Conservation (phyloP, 1,140 invertebrate species). For the Delia radicum region DNA sequence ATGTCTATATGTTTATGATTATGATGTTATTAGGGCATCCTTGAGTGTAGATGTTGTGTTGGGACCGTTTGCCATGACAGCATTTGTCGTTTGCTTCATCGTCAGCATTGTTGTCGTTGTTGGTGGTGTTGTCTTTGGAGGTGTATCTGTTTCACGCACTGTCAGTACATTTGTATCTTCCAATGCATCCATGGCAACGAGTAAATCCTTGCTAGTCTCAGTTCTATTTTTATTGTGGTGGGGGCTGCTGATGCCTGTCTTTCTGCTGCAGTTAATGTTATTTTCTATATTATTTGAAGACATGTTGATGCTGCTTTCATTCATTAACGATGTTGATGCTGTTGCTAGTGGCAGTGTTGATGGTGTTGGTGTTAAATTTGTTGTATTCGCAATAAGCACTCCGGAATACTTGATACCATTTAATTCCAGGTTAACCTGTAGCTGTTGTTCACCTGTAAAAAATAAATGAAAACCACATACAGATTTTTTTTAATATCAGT, state of each 20-base stretch:
- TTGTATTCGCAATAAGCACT: constrained; percentile 74
- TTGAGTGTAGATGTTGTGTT: neutral
- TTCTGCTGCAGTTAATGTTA: neutral
- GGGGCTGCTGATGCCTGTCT: neutral
- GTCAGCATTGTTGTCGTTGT: neutral
- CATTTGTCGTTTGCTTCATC: neutral
- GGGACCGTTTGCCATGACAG: neutral
- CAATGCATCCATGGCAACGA: neutral
- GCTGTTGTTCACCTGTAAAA: constrained; percentile 73
- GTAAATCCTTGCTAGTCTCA: neutral
- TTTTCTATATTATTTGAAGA: neutral
- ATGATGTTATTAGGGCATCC: constrained; percentile 3
- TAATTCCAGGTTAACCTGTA: constrained; percentile 94
- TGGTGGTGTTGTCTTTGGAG: neutral
- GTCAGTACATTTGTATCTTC: neutral
- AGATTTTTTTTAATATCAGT: too few species aligned
- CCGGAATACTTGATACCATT: constrained; percentile 92
- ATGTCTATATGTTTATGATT: neutral
- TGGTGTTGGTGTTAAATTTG: neutral
- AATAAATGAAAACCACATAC: neutral
- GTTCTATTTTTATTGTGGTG: neutral
- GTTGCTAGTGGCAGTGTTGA: constrained; percentile 27
- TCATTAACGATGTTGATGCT: constrained; percentile 7
- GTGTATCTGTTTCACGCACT: neutral
- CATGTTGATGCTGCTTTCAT: neutral